Percentiles rank a stretch among this genome's conserved stretches.
These are phyloP conservation scores for Stichodactyla mertensii DNA, from an alignment of 64 coral and sea anemone genomes.

Conservation along the genomic window DNA sequence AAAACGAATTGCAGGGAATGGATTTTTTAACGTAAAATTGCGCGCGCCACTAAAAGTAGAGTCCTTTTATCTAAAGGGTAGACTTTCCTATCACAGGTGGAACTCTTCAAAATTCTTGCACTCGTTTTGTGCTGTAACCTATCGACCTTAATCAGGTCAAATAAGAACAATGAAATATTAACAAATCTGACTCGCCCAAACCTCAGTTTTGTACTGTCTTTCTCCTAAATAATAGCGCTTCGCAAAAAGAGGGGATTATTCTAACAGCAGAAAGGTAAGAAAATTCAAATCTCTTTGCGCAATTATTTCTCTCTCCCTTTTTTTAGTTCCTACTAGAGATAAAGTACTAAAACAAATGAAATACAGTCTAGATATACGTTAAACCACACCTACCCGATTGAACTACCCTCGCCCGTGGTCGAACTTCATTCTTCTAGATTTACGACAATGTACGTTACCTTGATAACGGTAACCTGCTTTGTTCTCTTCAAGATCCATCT, in stretches of 20 bases:
- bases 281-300: neutral
- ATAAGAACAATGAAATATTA: neutral
- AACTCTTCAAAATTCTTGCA: slow-evolving; percentile 4
- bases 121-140: neutral
- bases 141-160: slow-evolving; percentile 1
- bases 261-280: neutral
- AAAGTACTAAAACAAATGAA: too few species aligned
- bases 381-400: too few species aligned
- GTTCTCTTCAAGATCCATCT: neutral
- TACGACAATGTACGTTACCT: neutral
- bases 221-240: neutral
- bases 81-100: neutral
- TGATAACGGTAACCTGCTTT: neutral
- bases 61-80: neutral
- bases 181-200: neutral
- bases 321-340: too few species aligned
- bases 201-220: neutral
- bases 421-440: neutral
- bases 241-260: neutral
- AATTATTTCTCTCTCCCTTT: neutral
- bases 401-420: too few species aligned
- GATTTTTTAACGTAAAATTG: too few species aligned
- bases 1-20: too few species aligned
- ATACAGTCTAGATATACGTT: too few species aligned
- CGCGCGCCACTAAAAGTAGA: neutral